Evolutionary conservation across 2,113 vertebrate species (phyloP).

Genomic region (Callopanchax toddi): DNA sequence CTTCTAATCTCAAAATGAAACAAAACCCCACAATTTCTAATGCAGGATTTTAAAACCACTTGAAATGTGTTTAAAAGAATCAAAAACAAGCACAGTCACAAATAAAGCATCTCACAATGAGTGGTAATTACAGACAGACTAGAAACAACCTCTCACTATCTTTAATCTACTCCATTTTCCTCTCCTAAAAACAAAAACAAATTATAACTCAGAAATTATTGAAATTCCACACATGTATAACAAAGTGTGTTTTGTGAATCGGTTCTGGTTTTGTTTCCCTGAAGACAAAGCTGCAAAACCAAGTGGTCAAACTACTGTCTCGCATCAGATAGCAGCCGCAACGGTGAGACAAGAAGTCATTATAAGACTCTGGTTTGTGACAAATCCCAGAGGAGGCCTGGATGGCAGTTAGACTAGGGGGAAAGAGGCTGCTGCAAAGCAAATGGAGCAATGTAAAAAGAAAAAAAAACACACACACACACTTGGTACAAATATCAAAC

Average conservation of each 20-base stretch:
- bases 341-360: slow-evolving; percentile 47
- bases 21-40: slow-evolving; percentile 22
- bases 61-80: slow-evolving; percentile 43
- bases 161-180: slow-evolving; percentile 18
- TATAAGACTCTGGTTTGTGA: slow-evolving; percentile 41
- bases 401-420: background rate
- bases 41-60: slow-evolving; percentile 36
- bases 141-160: slow-evolving; percentile 39
- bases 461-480: background rate
- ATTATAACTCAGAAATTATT: slow-evolving; percentile 34
- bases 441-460: slow-evolving; percentile 17
- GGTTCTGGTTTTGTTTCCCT: slow-evolving; percentile 22
- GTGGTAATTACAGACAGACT: slow-evolving; percentile 48
- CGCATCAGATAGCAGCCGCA: slow-evolving; percentile 29
- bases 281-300: slow-evolving; percentile 41
- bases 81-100: too few species aligned
- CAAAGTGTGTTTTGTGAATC: slow-evolving; percentile 38
- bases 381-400: slow-evolving; percentile 32
- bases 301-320: slow-evolving; percentile 45
- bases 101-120: slow-evolving; percentile 39
- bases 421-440: slow-evolving; percentile 17
- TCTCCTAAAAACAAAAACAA: slow-evolving; percentile 42
- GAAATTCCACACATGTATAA: slow-evolving; percentile 1
- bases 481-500: slow-evolving; percentile 18
- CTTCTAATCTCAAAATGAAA: slow-evolving; percentile 23